Evolutionary conservation across 2,888 invertebrate species (phyloP), one percentile per base, ranked within the genome.

Genomic region (Mythimna vitellina): DNA sequence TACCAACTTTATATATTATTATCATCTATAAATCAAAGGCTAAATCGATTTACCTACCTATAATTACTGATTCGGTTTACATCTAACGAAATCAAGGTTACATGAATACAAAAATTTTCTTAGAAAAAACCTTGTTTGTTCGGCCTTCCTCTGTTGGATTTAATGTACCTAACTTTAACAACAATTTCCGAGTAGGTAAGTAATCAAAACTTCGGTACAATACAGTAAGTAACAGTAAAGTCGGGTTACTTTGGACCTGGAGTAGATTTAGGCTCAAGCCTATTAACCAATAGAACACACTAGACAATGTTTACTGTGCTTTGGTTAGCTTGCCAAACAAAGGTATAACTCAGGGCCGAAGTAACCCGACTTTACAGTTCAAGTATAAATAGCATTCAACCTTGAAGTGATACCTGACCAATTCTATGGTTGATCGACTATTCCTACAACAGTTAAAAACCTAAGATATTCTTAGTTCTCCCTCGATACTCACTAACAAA

Each of bases 31-130:
- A 70, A 58, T 69, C 53, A 62, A 49, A 61, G 10, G 38, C 65
- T 73, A 12, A 57, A 57, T 58, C 51, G 35, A 58, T 1, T 32
- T 49, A 49, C 20, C 49, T 51, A 51, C 9, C 49, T 51, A n/a
- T 20, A 61, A 80, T 65, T 6, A 57, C 66, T 57, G 54, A 54
- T 75, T 70, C n/a, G 53, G 9, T 76, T 69, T 51, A 57, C 73
- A 46, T 32, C 56, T 57, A 68, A 65, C 22, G 10, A 69, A 78
- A 65, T 68, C 71, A 74, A 83, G 82, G 83, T 70, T 69, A 46
- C 9, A 5, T 32, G 38, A 53, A 73, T 58, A 72, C 42, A 72
- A 64, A 68, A 80, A 32, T 66, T 58, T 68, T 75, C 68, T 56
- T 56, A 63, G 62, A 66, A 69, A 81, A 79, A 57, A 58, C 76